These are phyloP conservation scores for Ceratotherium simum DNA, from an alignment of 2,113 vertebrate species.

Conservation along the genomic window DNA sequence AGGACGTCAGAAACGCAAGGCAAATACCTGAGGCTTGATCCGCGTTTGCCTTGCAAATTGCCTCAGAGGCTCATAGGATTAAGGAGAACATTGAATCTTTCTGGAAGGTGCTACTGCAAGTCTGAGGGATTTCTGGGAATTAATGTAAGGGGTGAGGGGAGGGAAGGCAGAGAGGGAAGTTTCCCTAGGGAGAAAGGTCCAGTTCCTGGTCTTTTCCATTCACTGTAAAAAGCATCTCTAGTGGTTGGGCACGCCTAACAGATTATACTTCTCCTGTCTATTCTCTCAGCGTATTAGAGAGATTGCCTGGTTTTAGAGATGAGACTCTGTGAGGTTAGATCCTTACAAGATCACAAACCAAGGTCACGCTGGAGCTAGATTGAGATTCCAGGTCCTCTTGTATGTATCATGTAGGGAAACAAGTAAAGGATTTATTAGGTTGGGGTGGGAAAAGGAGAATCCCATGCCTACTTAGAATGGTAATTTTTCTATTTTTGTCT, in stretches of 20 bases:
- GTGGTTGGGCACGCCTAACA: too few relatives aligned
- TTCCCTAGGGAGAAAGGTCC: not conserved
- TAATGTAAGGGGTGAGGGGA: not conserved
- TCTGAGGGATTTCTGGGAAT: not conserved
- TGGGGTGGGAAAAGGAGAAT: not conserved
- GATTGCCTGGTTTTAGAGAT: not conserved
- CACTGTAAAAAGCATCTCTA: not conserved
- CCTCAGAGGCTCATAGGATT: accelerated
- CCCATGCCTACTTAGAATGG: not conserved
- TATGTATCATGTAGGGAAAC: not conserved
- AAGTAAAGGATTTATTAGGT: not conserved
- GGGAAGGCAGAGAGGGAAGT: not conserved
- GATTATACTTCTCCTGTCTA: not conserved
- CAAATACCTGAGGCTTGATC: accelerated
- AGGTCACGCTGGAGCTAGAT: not conserved
- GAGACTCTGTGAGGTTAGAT: not conserved
- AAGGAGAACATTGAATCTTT: accelerated
- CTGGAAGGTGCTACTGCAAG: accelerated
- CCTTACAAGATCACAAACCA: too few relatives aligned
- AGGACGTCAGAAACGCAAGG: accelerated
- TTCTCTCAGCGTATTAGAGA: not conserved
- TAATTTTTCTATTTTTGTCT: not conserved
- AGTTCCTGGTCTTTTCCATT: not conserved
- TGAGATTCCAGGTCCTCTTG: not conserved
- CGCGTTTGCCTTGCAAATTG: not conserved